These are phyloP conservation scores for Delia radicum DNA, from an alignment of 1,140 invertebrate genomes.

Conservation along the genomic window DNA sequence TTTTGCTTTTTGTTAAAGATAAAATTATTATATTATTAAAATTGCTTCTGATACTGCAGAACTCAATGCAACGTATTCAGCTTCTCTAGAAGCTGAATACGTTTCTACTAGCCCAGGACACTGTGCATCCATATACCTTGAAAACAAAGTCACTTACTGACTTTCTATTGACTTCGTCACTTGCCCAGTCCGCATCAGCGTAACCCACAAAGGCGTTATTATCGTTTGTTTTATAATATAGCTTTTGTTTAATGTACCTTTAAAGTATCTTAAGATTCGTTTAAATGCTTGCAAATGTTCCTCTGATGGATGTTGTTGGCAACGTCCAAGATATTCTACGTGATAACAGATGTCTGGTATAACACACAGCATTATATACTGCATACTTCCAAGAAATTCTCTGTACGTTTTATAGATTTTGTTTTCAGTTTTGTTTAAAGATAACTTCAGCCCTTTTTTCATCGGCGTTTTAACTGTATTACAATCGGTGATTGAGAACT, in stretches of 20 bases:
- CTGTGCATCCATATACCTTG: too few species aligned
- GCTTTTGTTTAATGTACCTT: constrained; percentile 31
- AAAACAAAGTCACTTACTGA: too few species aligned
- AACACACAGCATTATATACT: not conserved
- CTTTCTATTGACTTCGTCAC: constrained; percentile 30
- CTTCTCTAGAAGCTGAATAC: too few species aligned
- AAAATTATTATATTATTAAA: too few species aligned
- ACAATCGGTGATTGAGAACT: not conserved
- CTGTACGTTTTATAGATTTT: not conserved
- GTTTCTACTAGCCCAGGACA: too few species aligned
- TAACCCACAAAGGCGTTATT: constrained; percentile 17
- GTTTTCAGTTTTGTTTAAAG: too few species aligned
- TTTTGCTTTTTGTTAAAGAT: too few species aligned
- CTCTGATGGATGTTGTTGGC: not conserved
- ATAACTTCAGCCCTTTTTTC: not conserved
- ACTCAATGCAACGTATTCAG: too few species aligned
- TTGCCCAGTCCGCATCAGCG: constrained; percentile 34
- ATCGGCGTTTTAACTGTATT: not conserved
- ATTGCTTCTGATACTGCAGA: too few species aligned
- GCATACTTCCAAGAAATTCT: not conserved
- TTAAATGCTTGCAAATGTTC: not conserved
- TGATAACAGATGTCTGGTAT: constrained; percentile 52
- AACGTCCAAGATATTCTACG: constrained; percentile 2
- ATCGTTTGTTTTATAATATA: not conserved
- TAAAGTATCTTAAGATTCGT: not conserved